Base-by-base conservation (phyloP, 2,888 invertebrate species). In the Drosophila nr. perissopoda region DNA sequence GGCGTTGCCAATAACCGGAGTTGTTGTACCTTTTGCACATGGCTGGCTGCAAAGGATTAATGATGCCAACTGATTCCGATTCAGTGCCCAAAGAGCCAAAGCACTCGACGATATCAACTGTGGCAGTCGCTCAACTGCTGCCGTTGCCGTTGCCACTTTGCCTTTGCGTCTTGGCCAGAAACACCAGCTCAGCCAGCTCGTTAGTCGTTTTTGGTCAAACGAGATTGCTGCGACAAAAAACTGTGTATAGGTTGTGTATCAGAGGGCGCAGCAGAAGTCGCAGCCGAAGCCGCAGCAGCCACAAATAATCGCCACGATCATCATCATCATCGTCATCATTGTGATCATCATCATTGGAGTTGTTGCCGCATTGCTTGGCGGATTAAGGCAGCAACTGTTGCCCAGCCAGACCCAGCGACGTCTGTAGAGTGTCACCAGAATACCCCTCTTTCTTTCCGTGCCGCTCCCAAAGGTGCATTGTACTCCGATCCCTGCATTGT, bases 171-270 rank as follows among this genome's bases (percentile, higher is more conserved):
- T 67, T 40, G 63, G 58, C 66, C 56, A 36, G 40, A 38, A n/a
- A 38, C 40, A 27, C 56, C 76, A 70, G 74, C 81, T 76, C 87
- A 56, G 82, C 73, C 87, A 92, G 90, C 92, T 92, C 91, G 91
- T 92, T 92, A 92, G 91, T 89, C 87, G 89, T 84, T 86, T 88
- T 84, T 79, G 80, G 83, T 87, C 88, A 88, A 74, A 79, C 81
- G 63, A 81, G 88, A 80, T 82, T 68, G 76, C 74, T 67, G 73
- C 79, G 80, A 89, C 85, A 88, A 82, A 87, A 68, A 72, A 58
- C 74, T 65, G 58, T 76, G 69, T 79, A 76, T 89, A 68, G 71
- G 68, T 73, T 74, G 72, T 59, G 70, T 73, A 88, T 78, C 78
- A 63, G 73, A 82, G 89, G 84, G 83, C 76, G 79, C 81, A 81